phyloP scores from a whole-genome alignment of 2,113 vertebrate genomes.

The Vombatus ursinus region DNA sequence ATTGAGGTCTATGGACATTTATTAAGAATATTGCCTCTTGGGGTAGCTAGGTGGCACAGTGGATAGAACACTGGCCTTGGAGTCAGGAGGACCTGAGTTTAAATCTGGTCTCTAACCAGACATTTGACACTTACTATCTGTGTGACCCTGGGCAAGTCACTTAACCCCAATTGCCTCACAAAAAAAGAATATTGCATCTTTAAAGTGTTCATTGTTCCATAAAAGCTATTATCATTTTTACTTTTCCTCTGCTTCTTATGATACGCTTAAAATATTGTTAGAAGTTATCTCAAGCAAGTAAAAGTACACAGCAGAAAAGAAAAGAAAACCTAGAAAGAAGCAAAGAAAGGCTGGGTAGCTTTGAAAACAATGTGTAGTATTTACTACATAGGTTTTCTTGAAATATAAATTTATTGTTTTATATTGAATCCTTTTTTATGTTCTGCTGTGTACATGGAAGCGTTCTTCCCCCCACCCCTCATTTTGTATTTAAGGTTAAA shows the following conservation, averaged over 20 bases:
- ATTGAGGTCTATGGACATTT: neutral
- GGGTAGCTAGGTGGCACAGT: no score
- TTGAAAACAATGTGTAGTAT: neutral
- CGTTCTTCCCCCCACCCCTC: no score
- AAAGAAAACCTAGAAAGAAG: neutral
- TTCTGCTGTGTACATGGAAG: neutral
- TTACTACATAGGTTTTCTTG: neutral
- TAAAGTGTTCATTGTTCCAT: neutral
- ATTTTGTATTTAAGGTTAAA: neutral
- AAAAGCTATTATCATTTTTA: neutral
- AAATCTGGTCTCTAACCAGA: no score
- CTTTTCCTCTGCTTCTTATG: neutral
- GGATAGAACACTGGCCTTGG: no score
- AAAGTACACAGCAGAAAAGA: neutral
- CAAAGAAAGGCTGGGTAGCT: neutral
- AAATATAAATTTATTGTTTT: neutral
- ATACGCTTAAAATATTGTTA: neutral
- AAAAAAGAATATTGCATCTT: neutral
- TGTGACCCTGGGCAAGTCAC: no score
- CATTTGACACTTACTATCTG: no score
- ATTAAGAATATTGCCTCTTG: neutral
- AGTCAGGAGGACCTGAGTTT: no score
- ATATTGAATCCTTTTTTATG: neutral
- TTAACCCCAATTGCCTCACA: no score
- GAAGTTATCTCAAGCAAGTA: neutral